Percentiles rank a stretch among this genome's conserved stretches.
Conservation (phyloP, 1,140 invertebrate genomes). For the Drosophila novamexicana region DNA sequence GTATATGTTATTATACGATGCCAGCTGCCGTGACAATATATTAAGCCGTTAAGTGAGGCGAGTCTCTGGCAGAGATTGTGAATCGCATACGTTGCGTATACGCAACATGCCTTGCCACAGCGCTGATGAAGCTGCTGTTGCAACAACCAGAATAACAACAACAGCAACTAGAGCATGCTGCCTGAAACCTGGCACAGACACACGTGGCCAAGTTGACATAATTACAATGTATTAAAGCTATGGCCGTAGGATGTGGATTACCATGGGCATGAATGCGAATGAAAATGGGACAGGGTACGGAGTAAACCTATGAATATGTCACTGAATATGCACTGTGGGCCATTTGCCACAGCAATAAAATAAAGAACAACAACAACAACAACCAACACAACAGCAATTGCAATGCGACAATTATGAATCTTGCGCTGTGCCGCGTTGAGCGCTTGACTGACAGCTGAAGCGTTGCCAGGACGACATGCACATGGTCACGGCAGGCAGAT, state of each 20-base stretch:
- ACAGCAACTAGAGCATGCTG: neutral
- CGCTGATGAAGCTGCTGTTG: slow-evolving; percentile 25
- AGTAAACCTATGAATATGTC: slow-evolving; percentile 16
- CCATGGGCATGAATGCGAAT: slow-evolving; percentile 15
- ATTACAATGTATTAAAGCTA: slow-evolving; percentile 81
- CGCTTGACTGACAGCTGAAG: slow-evolving; percentile 71
- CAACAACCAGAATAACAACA: slow-evolving; percentile 14
- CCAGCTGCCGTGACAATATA: slow-evolving; percentile 79
- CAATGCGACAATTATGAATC: slow-evolving; percentile 76
- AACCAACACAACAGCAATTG: slow-evolving; percentile 4
- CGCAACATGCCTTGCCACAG: slow-evolving; percentile 39
- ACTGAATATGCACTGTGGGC: neutral
- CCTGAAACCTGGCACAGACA: slow-evolving; percentile 6
- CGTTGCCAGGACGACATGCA: slow-evolving; percentile 53
- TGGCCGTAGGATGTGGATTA: slow-evolving; percentile 40
- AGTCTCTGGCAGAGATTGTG: slow-evolving; percentile 67
- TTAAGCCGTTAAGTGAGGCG: slow-evolving; percentile 80
- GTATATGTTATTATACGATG: slow-evolving; percentile 60
- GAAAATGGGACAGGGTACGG: slow-evolving; percentile 25
- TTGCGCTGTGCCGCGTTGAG: slow-evolving; percentile 67
- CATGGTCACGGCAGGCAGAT: slow-evolving; percentile 10
- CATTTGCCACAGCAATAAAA: slow-evolving; percentile 12
- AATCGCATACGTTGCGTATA: slow-evolving; percentile 71
- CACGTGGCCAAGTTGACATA: slow-evolving; percentile 59
- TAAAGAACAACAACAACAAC: slow-evolving; percentile 5